These are phyloP conservation scores for Hydrocynus forskahlii DNA, from an alignment of 2,797 vertebrate genomes.

Conservation along the genomic window DNA sequence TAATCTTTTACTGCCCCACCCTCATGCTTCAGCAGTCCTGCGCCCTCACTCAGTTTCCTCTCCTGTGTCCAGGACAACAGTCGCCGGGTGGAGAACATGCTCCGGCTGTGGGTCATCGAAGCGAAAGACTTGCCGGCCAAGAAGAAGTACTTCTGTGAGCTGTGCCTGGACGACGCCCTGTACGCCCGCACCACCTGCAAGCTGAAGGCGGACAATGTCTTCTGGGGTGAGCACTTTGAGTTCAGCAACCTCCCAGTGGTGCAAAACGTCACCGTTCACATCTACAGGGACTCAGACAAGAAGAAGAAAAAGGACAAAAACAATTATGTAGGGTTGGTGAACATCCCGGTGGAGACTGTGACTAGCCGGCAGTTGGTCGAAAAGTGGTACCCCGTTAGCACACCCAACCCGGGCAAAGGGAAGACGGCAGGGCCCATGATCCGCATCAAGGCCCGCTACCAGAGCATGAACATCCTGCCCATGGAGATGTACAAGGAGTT, in stretches of 20 bases:
- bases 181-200: slow-evolving; percentile 98
- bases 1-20: slow-evolving; percentile 19
- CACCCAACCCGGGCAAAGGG: slow-evolving; percentile 90
- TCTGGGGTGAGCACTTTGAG: slow-evolving; percentile 99
- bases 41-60: slow-evolving; percentile 29
- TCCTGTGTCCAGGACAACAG: slow-evolving; percentile 90
- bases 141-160: slow-evolving; percentile 97
- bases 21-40: slow-evolving; percentile 5
- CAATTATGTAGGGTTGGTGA: slow-evolving; percentile 94
- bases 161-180: slow-evolving; percentile 93
- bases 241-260: slow-evolving; percentile 94
- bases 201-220: slow-evolving; percentile 97
- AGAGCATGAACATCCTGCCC: slow-evolving; percentile 96
- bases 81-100: slow-evolving; percentile 92
- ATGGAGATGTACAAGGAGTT: slow-evolving; percentile 99
- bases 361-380: slow-evolving; percentile 93
- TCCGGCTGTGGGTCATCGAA: slow-evolving; percentile 97
- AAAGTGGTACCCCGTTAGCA: slow-evolving; percentile 94
- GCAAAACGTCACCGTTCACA: slow-evolving; percentile 89
- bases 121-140: slow-evolving; percentile 98
- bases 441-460: slow-evolving; percentile 95
- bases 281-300: slow-evolving; percentile 98
- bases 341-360: slow-evolving; percentile 85
- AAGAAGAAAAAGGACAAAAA: slow-evolving; percentile 99
- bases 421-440: slow-evolving; percentile 94